These are phyloP conservation scores for Liolophura sinensis DNA, from an alignment of 1,140 invertebrate species.

Conservation along the genomic window DNA sequence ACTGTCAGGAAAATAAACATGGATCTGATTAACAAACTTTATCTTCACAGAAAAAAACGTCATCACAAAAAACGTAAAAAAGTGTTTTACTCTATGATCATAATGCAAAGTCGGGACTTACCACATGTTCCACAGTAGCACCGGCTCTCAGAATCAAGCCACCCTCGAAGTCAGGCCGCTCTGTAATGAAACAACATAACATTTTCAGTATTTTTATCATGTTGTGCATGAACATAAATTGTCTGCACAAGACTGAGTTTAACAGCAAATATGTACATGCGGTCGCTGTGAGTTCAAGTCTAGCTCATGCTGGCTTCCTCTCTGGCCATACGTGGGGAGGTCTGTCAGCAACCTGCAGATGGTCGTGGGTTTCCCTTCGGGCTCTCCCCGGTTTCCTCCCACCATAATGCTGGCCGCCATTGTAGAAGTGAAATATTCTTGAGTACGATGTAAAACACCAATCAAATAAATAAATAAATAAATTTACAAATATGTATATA, in stretches of 20 bases:
- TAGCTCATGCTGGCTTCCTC: no score
- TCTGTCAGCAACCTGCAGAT: no score
- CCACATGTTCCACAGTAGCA: constrained; percentile 91
- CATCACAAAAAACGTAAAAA: background rate
- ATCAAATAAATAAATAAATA: no score
- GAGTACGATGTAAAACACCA: no score
- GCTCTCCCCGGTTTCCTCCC: no score
- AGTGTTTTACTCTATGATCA: background rate
- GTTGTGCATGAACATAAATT: background rate
- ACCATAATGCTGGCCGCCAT: no score
- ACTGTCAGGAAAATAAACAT: constrained; percentile 60
- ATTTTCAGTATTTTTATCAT: background rate
- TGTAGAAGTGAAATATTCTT: no score
- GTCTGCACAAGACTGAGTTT: background rate
- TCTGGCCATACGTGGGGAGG: no score
- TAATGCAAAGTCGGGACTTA: constrained; percentile 40
- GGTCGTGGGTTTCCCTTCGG: no score
- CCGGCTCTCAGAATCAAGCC: constrained; percentile 90
- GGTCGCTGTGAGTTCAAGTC: no score
- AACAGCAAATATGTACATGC: no score
- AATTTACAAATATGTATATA: no score
- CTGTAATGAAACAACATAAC: constrained; percentile 47
- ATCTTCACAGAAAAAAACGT: background rate
- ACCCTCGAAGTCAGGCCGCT: constrained; percentile 93
- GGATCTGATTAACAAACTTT: background rate